Conservation (phyloP, 2,888 invertebrate genomes). For the Melieria crassipennis region DNA sequence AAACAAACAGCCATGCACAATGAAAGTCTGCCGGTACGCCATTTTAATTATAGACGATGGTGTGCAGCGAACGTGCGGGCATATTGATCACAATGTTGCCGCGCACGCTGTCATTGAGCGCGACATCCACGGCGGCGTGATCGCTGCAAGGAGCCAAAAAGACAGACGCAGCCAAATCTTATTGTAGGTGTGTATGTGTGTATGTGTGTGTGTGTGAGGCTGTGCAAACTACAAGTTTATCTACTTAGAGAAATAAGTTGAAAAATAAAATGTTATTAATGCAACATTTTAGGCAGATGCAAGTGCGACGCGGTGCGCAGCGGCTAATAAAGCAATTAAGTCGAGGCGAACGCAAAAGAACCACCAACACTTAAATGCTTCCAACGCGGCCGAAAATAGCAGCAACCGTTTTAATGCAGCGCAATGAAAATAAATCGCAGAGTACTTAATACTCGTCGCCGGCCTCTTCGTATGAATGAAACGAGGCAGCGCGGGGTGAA, state of each 20-base stretch:
- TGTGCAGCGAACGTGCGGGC: constrained; percentile 65
- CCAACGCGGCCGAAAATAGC: constrained; percentile 43
- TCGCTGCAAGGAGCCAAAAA: constrained; percentile 53
- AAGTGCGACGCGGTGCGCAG: constrained; percentile 16
- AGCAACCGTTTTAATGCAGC: constrained; percentile 28
- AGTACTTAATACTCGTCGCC: not conserved
- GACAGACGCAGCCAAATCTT: not conserved
- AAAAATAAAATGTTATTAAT: constrained; percentile 29
- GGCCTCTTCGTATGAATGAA: no score
- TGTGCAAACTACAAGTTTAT: not conserved
- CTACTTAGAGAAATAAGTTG: not conserved
- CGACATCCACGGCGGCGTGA: constrained; percentile 53
- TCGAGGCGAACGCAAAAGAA: not conserved
- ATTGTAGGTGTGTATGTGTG: constrained; percentile 6
- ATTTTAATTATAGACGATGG: constrained; percentile 63
- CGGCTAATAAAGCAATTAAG: constrained; percentile 32
- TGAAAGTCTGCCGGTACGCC: not conserved
- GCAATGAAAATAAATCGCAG: constrained; percentile 34
- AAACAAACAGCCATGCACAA: no score
- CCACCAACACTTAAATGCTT: no score
- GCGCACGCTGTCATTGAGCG: constrained; percentile 61
- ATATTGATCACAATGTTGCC: constrained; percentile 60
- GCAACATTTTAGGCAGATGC: constrained; percentile 39
- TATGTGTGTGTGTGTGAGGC: not conserved
- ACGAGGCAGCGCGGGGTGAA: no score